Conservation (phyloP, 1,140 invertebrate species). For the Hyphantria cunea region DNA sequence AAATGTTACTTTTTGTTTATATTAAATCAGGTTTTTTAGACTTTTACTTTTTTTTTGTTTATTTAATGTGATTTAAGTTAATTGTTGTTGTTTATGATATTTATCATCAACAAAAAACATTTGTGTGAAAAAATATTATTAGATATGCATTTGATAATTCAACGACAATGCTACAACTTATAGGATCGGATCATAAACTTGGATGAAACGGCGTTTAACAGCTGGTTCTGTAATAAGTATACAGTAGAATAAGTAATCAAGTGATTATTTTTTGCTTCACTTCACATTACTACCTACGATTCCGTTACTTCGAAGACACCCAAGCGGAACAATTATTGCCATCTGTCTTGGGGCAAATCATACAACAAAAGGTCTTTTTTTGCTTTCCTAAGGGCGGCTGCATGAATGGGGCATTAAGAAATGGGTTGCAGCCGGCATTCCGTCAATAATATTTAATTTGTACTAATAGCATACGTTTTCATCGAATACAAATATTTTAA, state of each 20-base stretch:
- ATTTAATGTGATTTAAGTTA: too few species aligned
- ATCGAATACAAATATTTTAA: conserved; percentile 13
- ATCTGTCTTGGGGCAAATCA: conserved; percentile 38
- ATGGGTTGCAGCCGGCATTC: conserved; percentile 28
- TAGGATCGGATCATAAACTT: too few species aligned
- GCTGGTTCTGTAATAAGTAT: too few species aligned
- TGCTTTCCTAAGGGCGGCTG: conserved; percentile 26
- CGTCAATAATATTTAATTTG: conserved; percentile 16
- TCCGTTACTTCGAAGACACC: conserved; percentile 33
- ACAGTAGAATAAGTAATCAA: neutral
- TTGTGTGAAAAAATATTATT: too few species aligned
- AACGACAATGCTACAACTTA: too few species aligned
- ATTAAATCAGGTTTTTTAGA: neutral
- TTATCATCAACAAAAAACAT: too few species aligned
- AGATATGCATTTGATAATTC: too few species aligned
- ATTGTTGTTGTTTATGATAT: too few species aligned
- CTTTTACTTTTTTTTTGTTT: too few species aligned
- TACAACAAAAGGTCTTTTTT: conserved; percentile 36
- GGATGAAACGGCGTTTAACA: too few species aligned
- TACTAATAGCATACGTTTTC: neutral
- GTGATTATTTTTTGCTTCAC: conserved; percentile 3
- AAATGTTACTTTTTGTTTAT: conserved; percentile 20
- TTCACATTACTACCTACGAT: conserved; percentile 16
- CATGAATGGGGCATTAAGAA: conserved; percentile 27
- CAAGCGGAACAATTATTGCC: conserved; percentile 37